Conservation (phyloP, 2,113 vertebrate species). For the Sprattus sprattus region DNA sequence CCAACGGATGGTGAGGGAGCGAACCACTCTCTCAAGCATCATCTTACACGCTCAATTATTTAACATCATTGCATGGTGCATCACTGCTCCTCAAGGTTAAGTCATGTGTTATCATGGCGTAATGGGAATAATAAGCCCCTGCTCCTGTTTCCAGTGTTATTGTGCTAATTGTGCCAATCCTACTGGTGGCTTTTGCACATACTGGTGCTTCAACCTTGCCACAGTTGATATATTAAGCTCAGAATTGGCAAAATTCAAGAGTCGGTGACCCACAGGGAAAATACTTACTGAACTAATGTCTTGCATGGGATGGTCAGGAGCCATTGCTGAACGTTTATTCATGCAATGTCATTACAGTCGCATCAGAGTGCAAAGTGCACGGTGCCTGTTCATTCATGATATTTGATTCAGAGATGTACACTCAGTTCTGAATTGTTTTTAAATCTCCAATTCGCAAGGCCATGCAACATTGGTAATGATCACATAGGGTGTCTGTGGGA, state of each 20-base stretch:
- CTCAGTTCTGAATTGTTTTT: background rate
- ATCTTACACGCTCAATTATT: background rate
- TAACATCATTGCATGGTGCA: background rate
- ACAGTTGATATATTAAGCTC: too few species aligned
- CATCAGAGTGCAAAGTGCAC: background rate
- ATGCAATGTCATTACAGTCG: background rate
- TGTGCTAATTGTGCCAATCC: too few species aligned
- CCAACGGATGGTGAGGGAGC: conserved; percentile 85
- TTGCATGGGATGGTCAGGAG: background rate
- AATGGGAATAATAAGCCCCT: too few species aligned
- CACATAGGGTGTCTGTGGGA: too few species aligned
- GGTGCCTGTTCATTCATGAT: background rate
- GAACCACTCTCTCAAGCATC: background rate
- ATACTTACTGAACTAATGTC: background rate
- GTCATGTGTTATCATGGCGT: too few species aligned
- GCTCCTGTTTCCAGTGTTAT: too few species aligned
- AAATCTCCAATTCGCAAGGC: too few species aligned
- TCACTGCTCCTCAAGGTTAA: too few species aligned
- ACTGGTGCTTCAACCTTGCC: too few species aligned
- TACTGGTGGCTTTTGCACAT: background rate
- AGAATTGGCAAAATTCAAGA: too few species aligned
- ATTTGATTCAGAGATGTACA: background rate
- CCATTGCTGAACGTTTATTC: background rate
- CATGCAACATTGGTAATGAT: too few species aligned
- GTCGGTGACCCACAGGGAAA: background rate